A percentile compares a stretch with the other conserved stretches of the same genome.
Conservation (phyloP, 2,797 vertebrate genomes). For the Hozukius guyotensis region DNA sequence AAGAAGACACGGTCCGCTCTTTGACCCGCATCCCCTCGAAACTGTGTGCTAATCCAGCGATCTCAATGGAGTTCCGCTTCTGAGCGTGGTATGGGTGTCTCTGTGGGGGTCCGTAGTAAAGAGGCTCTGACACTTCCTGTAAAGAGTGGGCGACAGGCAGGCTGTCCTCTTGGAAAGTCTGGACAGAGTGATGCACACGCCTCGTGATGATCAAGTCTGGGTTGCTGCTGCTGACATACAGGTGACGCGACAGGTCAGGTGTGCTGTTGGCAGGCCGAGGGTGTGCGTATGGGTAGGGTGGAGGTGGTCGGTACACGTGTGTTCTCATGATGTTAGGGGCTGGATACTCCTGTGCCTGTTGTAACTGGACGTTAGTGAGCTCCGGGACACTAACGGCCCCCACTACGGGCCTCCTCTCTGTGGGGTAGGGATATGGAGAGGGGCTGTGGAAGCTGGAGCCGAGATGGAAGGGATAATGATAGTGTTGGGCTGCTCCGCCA, state of each 20-base stretch:
- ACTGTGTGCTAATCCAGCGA: conserved; percentile 89
- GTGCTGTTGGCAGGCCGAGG: conserved; percentile 97
- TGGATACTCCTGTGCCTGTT: conserved; percentile 94
- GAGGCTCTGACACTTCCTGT: conserved; percentile 95
- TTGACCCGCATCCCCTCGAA: conserved; percentile 92
- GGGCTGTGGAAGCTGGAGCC: conserved; percentile 96
- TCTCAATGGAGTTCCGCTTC: conserved; percentile 96
- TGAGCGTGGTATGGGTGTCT: conserved; percentile 83
- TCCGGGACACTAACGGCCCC: conserved; percentile 97
- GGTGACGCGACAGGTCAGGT: conserved; percentile 94
- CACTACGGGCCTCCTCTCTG: conserved; percentile 91
- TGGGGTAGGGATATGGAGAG: conserved; percentile 89
- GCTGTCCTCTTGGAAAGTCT: conserved; percentile 98
- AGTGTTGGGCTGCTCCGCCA: conserved; percentile 74
- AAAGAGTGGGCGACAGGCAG: conserved; percentile 96
- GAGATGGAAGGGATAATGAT: conserved; percentile 89
- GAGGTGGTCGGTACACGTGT: conserved; percentile 95
- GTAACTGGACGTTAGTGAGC: conserved; percentile 95
- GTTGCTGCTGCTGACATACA: conserved; percentile 95
- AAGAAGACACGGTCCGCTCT: conserved; percentile 89
- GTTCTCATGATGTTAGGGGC: conserved; percentile 95
- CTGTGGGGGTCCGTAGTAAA: conserved; percentile 85
- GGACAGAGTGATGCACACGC: conserved; percentile 97
- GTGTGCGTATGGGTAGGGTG: conserved; percentile 89
- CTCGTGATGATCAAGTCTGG: conserved; percentile 96